phyloP scores from a whole-genome alignment of 2,113 vertebrate species.

The Charina bottae region DNA sequence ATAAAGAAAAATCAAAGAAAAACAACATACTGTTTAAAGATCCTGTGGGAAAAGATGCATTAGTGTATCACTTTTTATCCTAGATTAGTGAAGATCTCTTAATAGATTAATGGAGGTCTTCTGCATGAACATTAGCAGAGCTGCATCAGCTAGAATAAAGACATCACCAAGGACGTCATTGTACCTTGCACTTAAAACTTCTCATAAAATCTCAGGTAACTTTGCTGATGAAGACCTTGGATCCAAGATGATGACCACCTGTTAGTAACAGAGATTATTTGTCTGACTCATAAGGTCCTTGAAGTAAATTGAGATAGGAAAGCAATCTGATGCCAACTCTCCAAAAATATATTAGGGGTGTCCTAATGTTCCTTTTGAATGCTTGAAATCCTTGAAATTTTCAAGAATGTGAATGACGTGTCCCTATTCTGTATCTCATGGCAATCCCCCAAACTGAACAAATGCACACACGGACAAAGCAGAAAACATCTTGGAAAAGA shows the following conservation, averaged over 20 bases:
- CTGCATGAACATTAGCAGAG: background rate
- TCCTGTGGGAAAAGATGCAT: background rate
- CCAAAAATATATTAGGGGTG: background rate
- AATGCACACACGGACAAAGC: background rate
- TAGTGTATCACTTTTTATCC: background rate
- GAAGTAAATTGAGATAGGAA: background rate
- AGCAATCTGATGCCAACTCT: background rate
- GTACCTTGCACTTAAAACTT: background rate
- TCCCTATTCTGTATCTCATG: background rate
- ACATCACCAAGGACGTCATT: background rate
- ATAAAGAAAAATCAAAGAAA: background rate
- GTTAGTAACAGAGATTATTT: background rate
- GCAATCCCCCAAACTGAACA: background rate
- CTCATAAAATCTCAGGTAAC: background rate
- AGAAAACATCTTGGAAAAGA: background rate
- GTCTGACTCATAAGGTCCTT: background rate
- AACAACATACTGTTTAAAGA: background rate
- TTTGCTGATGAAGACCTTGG: background rate
- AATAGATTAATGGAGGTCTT: background rate
- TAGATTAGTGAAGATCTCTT: background rate
- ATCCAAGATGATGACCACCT: background rate
- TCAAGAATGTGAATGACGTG: background rate
- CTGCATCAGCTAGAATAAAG: background rate
- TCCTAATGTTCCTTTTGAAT: background rate
- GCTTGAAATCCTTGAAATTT: background rate